phyloP scores from a whole-genome alignment of 2,113 vertebrate genomes.

The Balaenoptera acutorostrata region DNA sequence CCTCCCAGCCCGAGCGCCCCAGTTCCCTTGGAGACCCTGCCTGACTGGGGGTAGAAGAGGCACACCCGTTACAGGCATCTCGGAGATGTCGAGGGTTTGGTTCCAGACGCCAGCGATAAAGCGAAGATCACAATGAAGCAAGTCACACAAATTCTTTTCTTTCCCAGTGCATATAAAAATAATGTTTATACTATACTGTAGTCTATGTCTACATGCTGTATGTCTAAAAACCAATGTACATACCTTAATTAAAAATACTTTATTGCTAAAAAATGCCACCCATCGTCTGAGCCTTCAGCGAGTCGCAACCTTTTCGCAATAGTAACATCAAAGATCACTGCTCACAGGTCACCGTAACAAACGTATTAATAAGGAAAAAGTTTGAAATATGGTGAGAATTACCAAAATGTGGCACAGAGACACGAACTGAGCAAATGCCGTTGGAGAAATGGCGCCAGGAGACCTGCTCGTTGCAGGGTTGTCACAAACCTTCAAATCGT shows the following conservation, averaged over 20 bases:
- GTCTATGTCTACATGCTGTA: neutral
- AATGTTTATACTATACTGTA: neutral
- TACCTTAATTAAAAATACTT: neutral
- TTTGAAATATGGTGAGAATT: neutral
- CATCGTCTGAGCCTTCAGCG: neutral
- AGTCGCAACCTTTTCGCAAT: neutral
- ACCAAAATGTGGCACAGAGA: neutral
- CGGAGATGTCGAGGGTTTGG: neutral
- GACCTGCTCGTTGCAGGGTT: neutral
- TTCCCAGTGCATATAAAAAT: fast-evolving
- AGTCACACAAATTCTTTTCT: neutral
- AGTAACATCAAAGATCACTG: neutral
- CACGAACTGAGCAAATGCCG: neutral
- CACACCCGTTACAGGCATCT: neutral
- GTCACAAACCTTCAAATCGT: neutral
- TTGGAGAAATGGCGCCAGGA: neutral
- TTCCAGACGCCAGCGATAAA: neutral
- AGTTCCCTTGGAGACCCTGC: neutral
- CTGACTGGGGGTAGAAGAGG: neutral
- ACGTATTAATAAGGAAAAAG: no score
- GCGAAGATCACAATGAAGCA: neutral
- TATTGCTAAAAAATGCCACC: neutral
- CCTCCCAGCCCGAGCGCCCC: neutral
- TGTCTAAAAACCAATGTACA: neutral
- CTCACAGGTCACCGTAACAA: neutral